Conservation (phyloP, 2,888 invertebrate genomes). For the Drosophila pseudotakahashii region DNA sequence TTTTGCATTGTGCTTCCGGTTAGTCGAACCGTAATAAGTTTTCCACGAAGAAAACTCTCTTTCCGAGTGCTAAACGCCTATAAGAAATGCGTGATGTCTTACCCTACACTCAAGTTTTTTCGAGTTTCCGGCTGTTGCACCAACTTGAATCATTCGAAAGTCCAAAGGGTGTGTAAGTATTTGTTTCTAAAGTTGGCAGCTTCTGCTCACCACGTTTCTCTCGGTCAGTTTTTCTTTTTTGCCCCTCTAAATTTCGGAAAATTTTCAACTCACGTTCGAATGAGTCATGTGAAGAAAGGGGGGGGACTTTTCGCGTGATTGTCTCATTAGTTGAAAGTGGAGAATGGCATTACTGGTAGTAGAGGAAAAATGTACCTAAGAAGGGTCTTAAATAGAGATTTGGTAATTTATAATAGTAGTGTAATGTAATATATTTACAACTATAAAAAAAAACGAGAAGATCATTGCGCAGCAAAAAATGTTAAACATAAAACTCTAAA, state of each 20-base stretch:
- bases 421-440: too few relatives aligned
- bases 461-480: too few relatives aligned
- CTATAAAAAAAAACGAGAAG: too few relatives aligned
- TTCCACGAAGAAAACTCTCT: slow-evolving; percentile 29
- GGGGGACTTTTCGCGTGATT: slow-evolving; percentile 4
- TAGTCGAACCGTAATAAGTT: slow-evolving; percentile 56
- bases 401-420: too few relatives aligned
- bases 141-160: slow-evolving; percentile 17
- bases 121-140: neutral
- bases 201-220: slow-evolving; percentile 42
- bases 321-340: slow-evolving; percentile 28
- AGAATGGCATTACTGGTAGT: neutral
- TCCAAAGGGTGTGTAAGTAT: slow-evolving; percentile 61
- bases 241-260: slow-evolving; percentile 4
- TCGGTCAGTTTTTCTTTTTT: neutral
- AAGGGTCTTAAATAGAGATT: too few relatives aligned
- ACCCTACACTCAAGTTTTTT: slow-evolving; percentile 21
- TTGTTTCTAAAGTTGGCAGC: slow-evolving; percentile 65
- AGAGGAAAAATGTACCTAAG: too few relatives aligned
- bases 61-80: slow-evolving; percentile 62
- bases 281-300: neutral
- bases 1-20: slow-evolving; percentile 16
- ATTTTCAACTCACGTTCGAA: slow-evolving; percentile 32
- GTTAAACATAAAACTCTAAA: too few relatives aligned
- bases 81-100: slow-evolving; percentile 77